These are phyloP conservation scores for Equus quagga DNA, from an alignment of 2,113 vertebrate genomes.

Conservation along the genomic window DNA sequence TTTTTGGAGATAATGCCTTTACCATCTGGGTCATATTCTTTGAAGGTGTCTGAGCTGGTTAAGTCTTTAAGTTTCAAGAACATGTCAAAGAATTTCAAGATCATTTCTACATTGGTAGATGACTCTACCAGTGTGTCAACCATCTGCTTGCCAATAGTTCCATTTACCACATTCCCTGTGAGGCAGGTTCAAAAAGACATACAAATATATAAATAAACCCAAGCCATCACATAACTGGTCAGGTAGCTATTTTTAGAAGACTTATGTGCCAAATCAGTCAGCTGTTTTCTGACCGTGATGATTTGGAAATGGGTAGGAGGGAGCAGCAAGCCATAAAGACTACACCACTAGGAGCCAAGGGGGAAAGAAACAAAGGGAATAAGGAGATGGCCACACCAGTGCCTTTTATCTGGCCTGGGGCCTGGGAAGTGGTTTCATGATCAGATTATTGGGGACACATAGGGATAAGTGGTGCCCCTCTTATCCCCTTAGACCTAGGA, in stretches of 20 bases:
- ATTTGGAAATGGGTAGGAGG: conserved; percentile 54
- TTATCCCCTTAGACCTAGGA: conserved; percentile 65
- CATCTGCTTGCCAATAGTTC: conserved; percentile 99
- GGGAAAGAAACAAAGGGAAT: conserved; percentile 5
- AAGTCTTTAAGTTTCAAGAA: conserved; percentile 99
- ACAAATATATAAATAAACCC: conserved; percentile 71
- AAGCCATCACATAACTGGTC: not conserved
- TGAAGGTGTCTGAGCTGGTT: conserved; percentile 97
- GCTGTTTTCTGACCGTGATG: conserved; percentile 38
- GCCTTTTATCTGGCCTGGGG: conserved; percentile 51
- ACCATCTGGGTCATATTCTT: conserved; percentile 94
- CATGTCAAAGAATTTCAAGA: conserved; percentile 99
- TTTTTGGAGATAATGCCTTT: conserved; percentile 98
- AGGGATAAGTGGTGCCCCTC: conserved; percentile 46
- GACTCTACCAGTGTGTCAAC: conserved; percentile 99
- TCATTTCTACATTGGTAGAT: conserved; percentile 99
- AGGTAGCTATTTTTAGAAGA: conserved; percentile 58
- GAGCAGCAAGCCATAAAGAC: conserved; percentile 74
- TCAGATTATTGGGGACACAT: conserved; percentile 2
- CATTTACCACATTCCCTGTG: conserved; percentile 98
- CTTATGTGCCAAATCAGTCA: conserved; percentile 13
- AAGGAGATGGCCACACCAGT: not conserved
- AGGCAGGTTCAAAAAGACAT: conserved; percentile 77
- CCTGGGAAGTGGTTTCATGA: conserved; percentile 12
- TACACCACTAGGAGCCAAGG: conserved; percentile 53